These are phyloP conservation scores for Heterotilapia buettikoferi DNA, from an alignment of 2,113 vertebrate species.

Conservation along the genomic window DNA sequence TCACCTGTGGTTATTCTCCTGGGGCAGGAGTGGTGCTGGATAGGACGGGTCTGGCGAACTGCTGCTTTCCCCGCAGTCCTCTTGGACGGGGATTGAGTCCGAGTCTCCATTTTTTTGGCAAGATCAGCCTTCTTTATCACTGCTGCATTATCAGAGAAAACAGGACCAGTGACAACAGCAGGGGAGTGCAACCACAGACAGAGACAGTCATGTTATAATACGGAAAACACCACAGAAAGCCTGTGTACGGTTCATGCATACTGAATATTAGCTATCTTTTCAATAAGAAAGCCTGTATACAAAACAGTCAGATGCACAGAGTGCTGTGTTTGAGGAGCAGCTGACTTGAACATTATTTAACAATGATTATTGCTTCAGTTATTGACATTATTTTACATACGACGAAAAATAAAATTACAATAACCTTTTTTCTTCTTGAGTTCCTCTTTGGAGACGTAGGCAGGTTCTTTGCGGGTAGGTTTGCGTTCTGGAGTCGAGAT, in stretches of 20 bases:
- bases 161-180: not conserved
- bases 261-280: not conserved
- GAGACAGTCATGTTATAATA: not conserved
- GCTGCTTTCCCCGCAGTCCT: slow-evolving; percentile 90
- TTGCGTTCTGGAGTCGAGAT: slow-evolving; percentile 95
- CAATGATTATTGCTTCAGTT: not conserved
- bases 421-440: slow-evolving; percentile 99
- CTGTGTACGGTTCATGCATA: not conserved
- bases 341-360: not conserved
- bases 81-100: slow-evolving; percentile 91
- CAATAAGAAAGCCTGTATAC: not conserved
- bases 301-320: not conserved
- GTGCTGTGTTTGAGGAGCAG: not conserved
- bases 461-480: slow-evolving; percentile 87
- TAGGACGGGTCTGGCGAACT: slow-evolving; percentile 89
- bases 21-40: slow-evolving; percentile 94
- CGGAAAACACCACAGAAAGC: not conserved
- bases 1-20: slow-evolving; percentile 99
- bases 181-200: not conserved
- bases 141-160: slow-evolving; percentile 70
- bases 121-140: slow-evolving; percentile 96
- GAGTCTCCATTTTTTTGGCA: slow-evolving; percentile 93
- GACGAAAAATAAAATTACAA: not conserved
- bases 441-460: slow-evolving; percentile 90
- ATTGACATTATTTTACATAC: not conserved